Evolutionary conservation across 2,888 invertebrate genomes (phyloP).

Genomic region (Dastarcus helophoroides): DNA sequence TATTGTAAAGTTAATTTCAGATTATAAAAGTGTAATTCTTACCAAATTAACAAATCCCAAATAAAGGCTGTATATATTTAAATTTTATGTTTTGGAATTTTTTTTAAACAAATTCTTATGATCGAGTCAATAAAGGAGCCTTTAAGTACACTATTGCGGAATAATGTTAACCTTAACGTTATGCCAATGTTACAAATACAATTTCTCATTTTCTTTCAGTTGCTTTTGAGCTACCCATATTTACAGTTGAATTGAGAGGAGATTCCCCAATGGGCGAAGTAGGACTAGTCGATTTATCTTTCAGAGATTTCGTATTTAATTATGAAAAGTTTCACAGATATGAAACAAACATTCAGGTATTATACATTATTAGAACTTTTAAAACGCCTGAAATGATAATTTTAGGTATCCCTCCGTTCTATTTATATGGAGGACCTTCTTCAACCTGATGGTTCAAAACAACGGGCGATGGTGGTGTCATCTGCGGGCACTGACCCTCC

Average conservation of each 20-base stretch:
- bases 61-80: no score
- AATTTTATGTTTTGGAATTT: no score
- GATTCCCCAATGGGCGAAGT: slow-evolving; percentile 57
- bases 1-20: no score
- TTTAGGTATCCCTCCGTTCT: slow-evolving; percentile 65
- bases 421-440: slow-evolving; percentile 85
- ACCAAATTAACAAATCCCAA: no score
- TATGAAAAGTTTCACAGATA: slow-evolving; percentile 56
- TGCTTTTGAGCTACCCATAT: slow-evolving; percentile 59
- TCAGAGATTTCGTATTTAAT: slow-evolving; percentile 68
- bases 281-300: slow-evolving; percentile 73
- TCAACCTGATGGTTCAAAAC: slow-evolving; percentile 63
- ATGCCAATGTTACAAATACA: no score
- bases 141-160: no score
- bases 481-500: slow-evolving; percentile 41
- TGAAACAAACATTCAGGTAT: slow-evolving; percentile 60
- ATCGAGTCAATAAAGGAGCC: no score
- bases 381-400: neutral
- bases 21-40: no score
- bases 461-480: slow-evolving; percentile 68
- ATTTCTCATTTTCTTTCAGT: slow-evolving; percentile 35
- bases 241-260: slow-evolving; percentile 66
- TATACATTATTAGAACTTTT: slow-evolving; percentile 1
- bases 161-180: no score
- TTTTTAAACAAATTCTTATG: no score